Conservation (phyloP, 2,797 vertebrate genomes). For the Remorina albescens region DNA sequence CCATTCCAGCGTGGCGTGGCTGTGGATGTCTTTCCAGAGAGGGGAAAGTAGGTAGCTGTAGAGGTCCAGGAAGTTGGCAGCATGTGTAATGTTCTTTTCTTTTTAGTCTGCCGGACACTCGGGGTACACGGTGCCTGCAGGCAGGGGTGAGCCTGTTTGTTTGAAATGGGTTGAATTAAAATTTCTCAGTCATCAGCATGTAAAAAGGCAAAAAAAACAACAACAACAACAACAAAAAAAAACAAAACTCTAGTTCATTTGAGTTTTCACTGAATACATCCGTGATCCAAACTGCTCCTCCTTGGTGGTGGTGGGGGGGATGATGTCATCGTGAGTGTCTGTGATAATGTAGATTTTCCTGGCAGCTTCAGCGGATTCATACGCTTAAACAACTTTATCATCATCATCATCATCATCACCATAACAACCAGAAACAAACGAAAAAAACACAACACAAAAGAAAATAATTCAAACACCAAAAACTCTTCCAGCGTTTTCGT, state of each 20-base stretch:
- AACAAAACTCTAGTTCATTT: background rate
- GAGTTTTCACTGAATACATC: background rate
- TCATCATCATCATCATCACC: too few relatives aligned
- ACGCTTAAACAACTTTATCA: too few relatives aligned
- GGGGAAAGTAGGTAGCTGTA: slow-evolving; percentile 48
- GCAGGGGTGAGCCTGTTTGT: background rate
- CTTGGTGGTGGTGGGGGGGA: too few relatives aligned
- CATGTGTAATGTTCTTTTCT: slow-evolving; percentile 33
- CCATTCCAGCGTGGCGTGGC: slow-evolving; percentile 68
- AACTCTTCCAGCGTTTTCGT: background rate
- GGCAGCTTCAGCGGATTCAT: background rate
- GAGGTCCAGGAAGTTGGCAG: slow-evolving; percentile 48
- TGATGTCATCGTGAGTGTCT: background rate
- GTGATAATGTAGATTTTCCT: background rate
- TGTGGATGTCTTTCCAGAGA: slow-evolving; percentile 47
- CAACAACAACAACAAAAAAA: too few relatives aligned
- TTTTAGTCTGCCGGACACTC: slow-evolving; percentile 20
- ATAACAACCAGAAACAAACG: background rate
- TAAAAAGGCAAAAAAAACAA: background rate
- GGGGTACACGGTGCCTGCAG: slow-evolving; percentile 16
- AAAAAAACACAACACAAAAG: background rate
- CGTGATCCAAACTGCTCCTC: fast-evolving
- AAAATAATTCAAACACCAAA: background rate
- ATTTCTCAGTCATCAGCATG: background rate
- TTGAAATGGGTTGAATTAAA: background rate